These are phyloP conservation scores for Motacilla alba DNA, from an alignment of 2,113 vertebrate species.

Conservation along the genomic window DNA sequence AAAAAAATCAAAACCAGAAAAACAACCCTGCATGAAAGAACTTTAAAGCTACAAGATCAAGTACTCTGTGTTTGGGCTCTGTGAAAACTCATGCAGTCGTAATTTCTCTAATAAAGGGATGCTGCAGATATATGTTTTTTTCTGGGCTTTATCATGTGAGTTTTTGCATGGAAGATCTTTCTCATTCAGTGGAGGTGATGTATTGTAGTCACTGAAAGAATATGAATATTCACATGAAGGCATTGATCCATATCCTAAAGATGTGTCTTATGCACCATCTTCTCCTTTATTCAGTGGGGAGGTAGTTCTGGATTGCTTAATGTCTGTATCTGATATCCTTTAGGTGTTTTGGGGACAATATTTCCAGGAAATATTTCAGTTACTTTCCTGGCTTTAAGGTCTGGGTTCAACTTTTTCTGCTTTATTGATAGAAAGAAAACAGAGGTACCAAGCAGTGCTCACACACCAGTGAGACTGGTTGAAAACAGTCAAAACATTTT, in stretches of 20 bases:
- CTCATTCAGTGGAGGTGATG: background rate
- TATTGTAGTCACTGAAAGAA: background rate
- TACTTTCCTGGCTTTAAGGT: background rate
- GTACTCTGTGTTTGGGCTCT: background rate
- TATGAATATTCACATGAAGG: background rate
- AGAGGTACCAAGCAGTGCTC: background rate
- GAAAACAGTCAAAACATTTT: background rate
- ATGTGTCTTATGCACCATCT: background rate
- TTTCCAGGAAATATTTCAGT: background rate
- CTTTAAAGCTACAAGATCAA: slow-evolving; percentile 9
- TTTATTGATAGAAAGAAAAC: background rate
- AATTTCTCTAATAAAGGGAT: background rate
- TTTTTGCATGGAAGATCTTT: background rate
- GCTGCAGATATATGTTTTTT: background rate
- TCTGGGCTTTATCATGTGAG: background rate
- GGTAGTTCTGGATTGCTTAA: background rate
- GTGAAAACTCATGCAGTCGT: background rate
- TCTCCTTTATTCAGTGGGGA: background rate
- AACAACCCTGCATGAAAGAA: background rate
- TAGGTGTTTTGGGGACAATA: background rate
- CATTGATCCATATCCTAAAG: background rate
- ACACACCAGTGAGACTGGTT: too few species aligned
- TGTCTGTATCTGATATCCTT: background rate
- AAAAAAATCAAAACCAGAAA: background rate
- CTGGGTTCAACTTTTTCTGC: background rate